These are phyloP conservation scores for Casuarius casuarius DNA, from an alignment of 2,113 vertebrate species.

Conservation along the genomic window DNA sequence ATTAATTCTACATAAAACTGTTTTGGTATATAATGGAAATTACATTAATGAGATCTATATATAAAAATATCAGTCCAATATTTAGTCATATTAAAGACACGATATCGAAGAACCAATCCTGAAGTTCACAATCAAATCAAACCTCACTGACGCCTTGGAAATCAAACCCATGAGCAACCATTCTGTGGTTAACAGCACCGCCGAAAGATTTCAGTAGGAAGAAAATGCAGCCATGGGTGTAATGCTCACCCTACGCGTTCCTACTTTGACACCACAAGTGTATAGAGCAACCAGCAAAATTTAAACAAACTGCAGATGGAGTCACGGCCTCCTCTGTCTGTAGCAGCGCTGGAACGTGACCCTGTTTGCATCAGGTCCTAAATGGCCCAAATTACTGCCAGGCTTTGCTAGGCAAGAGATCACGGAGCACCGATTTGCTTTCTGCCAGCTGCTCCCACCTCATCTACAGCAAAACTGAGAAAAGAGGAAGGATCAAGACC, in stretches of 20 bases:
- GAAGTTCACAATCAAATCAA: background rate
- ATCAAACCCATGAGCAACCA: background rate
- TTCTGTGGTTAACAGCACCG: background rate
- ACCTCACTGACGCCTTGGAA: background rate
- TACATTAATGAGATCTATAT: background rate
- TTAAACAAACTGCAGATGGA: background rate
- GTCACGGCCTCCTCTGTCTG: background rate
- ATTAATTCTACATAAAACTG: background rate
- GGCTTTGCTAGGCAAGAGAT: background rate
- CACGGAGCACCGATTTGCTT: background rate
- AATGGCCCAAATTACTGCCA: background rate
- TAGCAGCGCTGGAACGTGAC: background rate
- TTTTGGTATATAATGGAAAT: background rate
- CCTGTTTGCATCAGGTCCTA: background rate
- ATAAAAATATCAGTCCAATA: background rate
- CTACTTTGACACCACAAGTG: accelerated
- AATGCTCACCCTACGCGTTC: accelerated
- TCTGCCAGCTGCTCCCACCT: background rate
- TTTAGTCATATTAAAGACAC: background rate
- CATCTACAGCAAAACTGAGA: accelerated
- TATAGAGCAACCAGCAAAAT: accelerated
- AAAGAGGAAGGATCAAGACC: background rate
- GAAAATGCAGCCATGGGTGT: background rate
- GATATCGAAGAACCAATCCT: background rate
- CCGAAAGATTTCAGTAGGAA: background rate